Base-by-base conservation (phyloP, 2,113 vertebrate species). In the Brachypodius melanocephalos region DNA sequence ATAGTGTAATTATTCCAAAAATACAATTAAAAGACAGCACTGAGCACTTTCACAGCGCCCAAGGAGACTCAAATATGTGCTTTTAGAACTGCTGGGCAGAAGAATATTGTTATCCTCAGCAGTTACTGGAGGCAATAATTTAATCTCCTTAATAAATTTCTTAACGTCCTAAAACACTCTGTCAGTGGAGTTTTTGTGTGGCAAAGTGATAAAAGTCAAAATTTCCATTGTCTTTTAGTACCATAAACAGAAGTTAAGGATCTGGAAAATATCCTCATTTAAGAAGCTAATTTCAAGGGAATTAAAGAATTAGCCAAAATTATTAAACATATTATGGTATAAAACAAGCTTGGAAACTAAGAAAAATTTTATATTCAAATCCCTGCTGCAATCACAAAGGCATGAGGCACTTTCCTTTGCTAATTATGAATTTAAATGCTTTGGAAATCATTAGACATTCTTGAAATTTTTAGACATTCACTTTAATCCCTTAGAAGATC, bases 61-160 rank as follows among this genome's bases (percentile, higher is more conserved):
- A 84, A 74, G 65, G 83, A 86, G 65, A 83, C 59, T 80, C 5
- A 26, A 9, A 71, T 75, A 90, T 0, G 1, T 62, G 19, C 42
- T 88, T 83, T 86, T 59, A 63, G 67, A 93, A 51, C 38, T 55
- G 20, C 34, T 77, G 51, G 75, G 75, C 75, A 63, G 69, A 88
- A 91, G 63, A 58, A 18, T 69, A 77, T 69, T 73, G 67, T 77
- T 77, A 90, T 71, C 34, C 40, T 88, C 65, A 74, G 45, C 51
- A 85, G 77, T 88, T 86, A 69, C 82, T 86, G 43, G 17, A 86
- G 63, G 72, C 46, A 86, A 88, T 80, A 67, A 95, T 85, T 95
- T 92, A 83, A 94, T 88, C 58, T 38, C 32, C 48, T 85, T 74
- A 88, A 61, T 76, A 76, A 63, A 86, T 58, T 69, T 63, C 38